Evolutionary conservation across 1,140 invertebrate species (phyloP).

Genomic region (Diplogasteroides magnus): DNA sequence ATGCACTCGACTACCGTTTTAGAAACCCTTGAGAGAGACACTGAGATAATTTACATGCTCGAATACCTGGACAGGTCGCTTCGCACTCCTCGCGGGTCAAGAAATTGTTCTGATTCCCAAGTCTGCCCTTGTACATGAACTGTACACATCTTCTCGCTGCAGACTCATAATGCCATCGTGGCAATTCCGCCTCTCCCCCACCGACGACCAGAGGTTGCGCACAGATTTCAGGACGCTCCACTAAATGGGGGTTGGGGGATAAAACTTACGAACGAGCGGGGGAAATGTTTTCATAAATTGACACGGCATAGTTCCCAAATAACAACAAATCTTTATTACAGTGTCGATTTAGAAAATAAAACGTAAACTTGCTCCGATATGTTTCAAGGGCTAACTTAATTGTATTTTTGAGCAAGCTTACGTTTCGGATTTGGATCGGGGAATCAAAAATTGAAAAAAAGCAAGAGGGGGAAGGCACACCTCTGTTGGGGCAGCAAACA

Average conservation of each 20-base stretch:
- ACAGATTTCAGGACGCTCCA: slow-evolving; percentile 30
- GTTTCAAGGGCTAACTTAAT: neutral
- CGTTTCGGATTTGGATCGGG: too few relatives aligned
- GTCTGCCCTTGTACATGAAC: slow-evolving; percentile 38
- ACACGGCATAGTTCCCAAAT: too few relatives aligned
- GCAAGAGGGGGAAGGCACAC: too few relatives aligned
- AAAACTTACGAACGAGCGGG: too few relatives aligned
- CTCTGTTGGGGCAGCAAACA: slow-evolving; percentile 48
- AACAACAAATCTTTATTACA: too few relatives aligned
- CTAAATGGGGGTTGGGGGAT: too few relatives aligned
- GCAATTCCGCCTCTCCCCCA: slow-evolving; percentile 28
- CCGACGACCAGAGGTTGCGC: slow-evolving; percentile 38
- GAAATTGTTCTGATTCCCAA: slow-evolving; percentile 46
- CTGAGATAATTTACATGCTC: too few relatives aligned
- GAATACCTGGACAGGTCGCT: slow-evolving; percentile 35
- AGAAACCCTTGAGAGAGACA: too few relatives aligned
- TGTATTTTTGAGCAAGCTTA: neutral
- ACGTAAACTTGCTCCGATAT: neutral
- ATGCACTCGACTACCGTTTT: too few relatives aligned
- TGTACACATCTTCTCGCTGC: slow-evolving; percentile 27
- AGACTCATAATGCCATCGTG: slow-evolving; percentile 39
- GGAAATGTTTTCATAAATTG: too few relatives aligned
- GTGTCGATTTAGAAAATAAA: too few relatives aligned
- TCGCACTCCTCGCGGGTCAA: slow-evolving; percentile 36
- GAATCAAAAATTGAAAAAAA: too few relatives aligned